phyloP scores from a whole-genome alignment of 2,113 vertebrate genomes.

The Myanophis thanlyinensis region DNA sequence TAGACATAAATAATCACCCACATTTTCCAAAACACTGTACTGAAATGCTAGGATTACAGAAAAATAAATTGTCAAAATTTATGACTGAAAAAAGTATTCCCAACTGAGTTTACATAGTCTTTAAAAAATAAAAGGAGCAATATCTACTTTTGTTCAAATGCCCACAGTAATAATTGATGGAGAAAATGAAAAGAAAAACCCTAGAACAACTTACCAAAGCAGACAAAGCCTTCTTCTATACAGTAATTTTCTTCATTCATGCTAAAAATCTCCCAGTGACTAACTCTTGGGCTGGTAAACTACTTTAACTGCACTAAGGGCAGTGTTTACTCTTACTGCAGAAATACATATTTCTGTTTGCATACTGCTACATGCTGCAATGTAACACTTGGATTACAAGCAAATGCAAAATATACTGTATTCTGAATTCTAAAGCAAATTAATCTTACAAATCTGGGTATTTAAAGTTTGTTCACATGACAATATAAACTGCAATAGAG shows the following conservation, averaged over 20 bases:
- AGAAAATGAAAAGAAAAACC: conserved; percentile 25
- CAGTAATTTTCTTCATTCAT: conserved; percentile 40
- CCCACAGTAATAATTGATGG: background rate
- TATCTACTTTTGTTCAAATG: background rate
- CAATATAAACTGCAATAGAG: conserved; percentile 4
- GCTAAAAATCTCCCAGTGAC: conserved; percentile 35
- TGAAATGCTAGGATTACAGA: background rate
- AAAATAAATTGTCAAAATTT: conserved; percentile 7
- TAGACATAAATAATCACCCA: background rate
- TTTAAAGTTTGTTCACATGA: background rate
- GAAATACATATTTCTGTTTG: conserved; percentile 14
- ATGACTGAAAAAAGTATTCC: background rate
- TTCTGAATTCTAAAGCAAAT: background rate
- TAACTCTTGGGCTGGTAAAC: background rate
- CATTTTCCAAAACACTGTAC: background rate
- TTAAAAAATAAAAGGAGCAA: background rate
- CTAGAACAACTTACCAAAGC: conserved; percentile 46
- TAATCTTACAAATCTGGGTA: conserved; percentile 18
- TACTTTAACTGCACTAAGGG: background rate
- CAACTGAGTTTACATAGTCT: conserved; percentile 1
- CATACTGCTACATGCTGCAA: conserved; percentile 8
- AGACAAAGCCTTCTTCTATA: conserved; percentile 29
- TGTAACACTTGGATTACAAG: background rate
- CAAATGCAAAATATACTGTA: background rate
- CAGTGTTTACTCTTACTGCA: background rate